These are phyloP conservation scores for Xerus inauris DNA, from an alignment of 2,113 vertebrate species.

Conservation along the genomic window DNA sequence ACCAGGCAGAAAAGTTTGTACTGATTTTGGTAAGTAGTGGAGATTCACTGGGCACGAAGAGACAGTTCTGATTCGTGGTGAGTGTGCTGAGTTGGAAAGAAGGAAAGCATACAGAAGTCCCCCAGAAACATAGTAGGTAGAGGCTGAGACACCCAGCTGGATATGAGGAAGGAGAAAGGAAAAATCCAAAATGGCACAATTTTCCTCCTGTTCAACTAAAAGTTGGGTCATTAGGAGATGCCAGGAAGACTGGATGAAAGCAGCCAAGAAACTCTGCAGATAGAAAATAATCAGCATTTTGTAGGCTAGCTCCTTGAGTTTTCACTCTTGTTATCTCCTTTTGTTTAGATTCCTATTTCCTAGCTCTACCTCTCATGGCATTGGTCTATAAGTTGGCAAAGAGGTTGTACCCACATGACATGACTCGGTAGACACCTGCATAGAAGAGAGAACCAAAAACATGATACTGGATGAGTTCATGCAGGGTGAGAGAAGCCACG, in stretches of 20 bases:
- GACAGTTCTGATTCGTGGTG: background rate
- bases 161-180: background rate
- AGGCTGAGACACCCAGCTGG: background rate
- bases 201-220: background rate
- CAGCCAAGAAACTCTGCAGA: background rate
- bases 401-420: background rate
- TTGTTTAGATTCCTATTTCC: background rate
- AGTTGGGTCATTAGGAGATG: background rate
- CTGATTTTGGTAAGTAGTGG: background rate
- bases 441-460: background rate
- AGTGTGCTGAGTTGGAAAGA: background rate
- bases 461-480: slow-evolving; percentile 1
- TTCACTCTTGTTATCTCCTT: background rate
- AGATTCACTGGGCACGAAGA: background rate
- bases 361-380: background rate
- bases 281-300: background rate
- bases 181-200: background rate
- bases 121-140: background rate
- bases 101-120: background rate
- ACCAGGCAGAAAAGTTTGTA: background rate
- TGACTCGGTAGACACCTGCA: background rate
- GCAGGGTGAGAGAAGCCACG: background rate
- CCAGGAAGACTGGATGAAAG: background rate
- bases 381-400: background rate
- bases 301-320: background rate